A percentile compares a stretch with the other conserved stretches of the same genome.
phyloP scores from a whole-genome alignment of 2,888 invertebrate species.

The Diaperis boleti region DNA sequence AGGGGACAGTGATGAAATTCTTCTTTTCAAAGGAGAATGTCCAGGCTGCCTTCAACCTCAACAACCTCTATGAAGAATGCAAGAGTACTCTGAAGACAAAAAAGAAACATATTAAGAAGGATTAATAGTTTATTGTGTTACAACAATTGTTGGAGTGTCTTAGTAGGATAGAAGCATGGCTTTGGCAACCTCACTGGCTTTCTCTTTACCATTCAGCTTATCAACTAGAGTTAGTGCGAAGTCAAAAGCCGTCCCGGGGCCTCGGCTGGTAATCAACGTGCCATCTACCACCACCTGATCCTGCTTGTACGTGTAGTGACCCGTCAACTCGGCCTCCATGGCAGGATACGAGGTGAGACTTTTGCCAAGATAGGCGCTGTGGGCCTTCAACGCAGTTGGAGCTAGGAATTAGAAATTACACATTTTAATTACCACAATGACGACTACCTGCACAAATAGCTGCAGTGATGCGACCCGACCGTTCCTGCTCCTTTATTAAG shows the following conservation, averaged over 20 bases:
- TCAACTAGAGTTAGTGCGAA: conserved; percentile 77
- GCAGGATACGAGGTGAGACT: conserved; percentile 91
- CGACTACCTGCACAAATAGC: conserved; percentile 92
- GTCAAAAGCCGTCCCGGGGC: conserved; percentile 79
- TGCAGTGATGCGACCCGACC: conserved; percentile 80
- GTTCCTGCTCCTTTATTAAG: conserved; percentile 84
- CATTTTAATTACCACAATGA: not conserved
- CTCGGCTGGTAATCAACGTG: conserved; percentile 83
- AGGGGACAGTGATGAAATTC: conserved; percentile 85
- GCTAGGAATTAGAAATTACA: conserved; percentile 67
- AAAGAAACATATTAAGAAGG: conserved; percentile 33
- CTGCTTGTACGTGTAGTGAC: conserved; percentile 75
- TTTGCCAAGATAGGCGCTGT: conserved; percentile 84
- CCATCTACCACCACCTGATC: conserved; percentile 79
- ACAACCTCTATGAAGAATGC: conserved; percentile 84
- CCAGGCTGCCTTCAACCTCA: conserved; percentile 88
- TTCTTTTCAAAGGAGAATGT: conserved; percentile 87
- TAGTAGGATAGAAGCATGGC: conserved; percentile 67
- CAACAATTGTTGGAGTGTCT: conserved; percentile 7
- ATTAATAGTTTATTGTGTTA: conserved; percentile 32
- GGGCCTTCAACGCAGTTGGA: conserved; percentile 88
- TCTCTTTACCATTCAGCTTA: conserved; percentile 70
- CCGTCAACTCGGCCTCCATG: conserved; percentile 79
- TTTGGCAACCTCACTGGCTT: conserved; percentile 68
- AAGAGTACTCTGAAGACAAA: conserved; percentile 69